A percentile compares a stretch with the other conserved stretches of the same genome.
Conservation (phyloP, 1,140 invertebrate species). For the Dreissena rostriformis region DNA sequence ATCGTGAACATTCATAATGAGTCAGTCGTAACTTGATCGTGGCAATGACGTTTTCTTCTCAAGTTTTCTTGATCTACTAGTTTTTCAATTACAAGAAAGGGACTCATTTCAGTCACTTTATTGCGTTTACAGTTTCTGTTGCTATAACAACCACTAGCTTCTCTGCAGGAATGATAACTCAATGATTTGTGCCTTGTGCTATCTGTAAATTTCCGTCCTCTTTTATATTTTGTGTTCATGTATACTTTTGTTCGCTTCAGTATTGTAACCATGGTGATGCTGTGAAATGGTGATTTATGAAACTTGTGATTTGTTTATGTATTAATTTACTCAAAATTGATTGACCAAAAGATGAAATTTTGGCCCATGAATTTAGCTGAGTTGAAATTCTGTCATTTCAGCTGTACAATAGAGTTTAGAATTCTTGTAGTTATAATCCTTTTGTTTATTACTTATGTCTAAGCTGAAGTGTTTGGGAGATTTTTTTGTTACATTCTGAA, state of each 20-base stretch:
- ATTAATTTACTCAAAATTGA: neutral
- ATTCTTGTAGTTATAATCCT: too few relatives aligned
- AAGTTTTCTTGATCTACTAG: neutral
- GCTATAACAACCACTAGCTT: neutral
- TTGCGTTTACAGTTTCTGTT: conserved; percentile 7
- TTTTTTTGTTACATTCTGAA: too few relatives aligned
- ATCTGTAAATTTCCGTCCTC: neutral
- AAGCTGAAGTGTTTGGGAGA: too few relatives aligned
- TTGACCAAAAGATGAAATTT: too few relatives aligned
- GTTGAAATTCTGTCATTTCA: too few relatives aligned
- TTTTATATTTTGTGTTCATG: conserved; percentile 10
- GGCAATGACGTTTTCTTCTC: neutral
- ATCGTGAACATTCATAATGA: conserved; percentile 3
- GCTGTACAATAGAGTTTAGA: too few relatives aligned
- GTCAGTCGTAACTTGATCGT: neutral
- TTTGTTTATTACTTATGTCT: too few relatives aligned
- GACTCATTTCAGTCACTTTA: conserved; percentile 13
- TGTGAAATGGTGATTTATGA: neutral
- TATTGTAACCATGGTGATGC: neutral
- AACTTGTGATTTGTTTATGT: neutral
- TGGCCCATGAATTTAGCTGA: too few relatives aligned
- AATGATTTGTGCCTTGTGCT: neutral
- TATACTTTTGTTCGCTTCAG: neutral
- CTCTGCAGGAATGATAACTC: too few relatives aligned
- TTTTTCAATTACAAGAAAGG: neutral